Conservation (phyloP, 2,797 vertebrate genomes). For the Neopelma chrysocephalum region DNA sequence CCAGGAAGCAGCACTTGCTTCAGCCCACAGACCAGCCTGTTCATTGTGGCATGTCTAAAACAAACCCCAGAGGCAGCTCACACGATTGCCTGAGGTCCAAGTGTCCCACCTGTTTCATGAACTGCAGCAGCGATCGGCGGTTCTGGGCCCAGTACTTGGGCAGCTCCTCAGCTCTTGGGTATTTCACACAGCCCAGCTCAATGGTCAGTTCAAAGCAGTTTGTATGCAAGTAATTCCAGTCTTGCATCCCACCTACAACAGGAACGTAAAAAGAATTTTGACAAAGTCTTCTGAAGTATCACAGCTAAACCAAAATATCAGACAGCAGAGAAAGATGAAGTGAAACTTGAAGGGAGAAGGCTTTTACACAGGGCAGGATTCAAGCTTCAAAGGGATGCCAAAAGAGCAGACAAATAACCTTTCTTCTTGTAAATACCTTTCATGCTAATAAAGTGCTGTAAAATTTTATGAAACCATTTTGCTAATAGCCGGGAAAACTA, state of each 20-base stretch:
- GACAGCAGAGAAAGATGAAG: background rate
- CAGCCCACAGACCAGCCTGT: background rate
- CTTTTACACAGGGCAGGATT: background rate
- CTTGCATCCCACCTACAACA: conserved; percentile 94
- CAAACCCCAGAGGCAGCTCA: background rate
- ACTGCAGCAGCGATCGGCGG: conserved; percentile 86
- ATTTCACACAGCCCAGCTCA: conserved; percentile 94
- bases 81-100: background rate
- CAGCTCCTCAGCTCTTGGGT: conserved; percentile 84
- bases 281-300: background rate
- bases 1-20: background rate
- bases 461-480: conserved; percentile 2
- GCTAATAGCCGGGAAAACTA: background rate
- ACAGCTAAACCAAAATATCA: background rate
- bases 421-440: conserved; percentile 29
- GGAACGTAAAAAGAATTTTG: background rate
- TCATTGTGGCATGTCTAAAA: background rate
- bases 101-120: conserved; percentile 88
- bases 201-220: conserved; percentile 99
- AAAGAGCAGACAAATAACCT: background rate
- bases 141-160: conserved; percentile 93
- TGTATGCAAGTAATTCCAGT: conserved; percentile 97
- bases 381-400: conserved; percentile 8
- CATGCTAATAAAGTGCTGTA: background rate
- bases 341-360: background rate